Evolutionary conservation across 2,797 vertebrate genomes (phyloP), one percentile per base, ranked within the genome.

Genomic region (Diplodus sargus): DNA sequence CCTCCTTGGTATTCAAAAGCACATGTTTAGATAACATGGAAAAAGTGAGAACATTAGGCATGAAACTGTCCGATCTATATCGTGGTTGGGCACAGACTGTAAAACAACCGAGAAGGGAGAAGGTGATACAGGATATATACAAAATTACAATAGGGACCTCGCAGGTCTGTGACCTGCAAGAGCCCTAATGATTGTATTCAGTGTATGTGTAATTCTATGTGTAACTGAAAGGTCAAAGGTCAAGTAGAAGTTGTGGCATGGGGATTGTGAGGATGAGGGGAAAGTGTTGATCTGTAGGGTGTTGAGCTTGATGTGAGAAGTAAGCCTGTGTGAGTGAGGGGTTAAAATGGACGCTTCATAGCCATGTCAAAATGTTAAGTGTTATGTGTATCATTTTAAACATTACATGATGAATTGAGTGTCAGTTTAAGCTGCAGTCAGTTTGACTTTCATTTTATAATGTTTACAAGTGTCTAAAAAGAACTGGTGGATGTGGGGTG

Each of bases 321-420:
- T 54, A 59, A 65, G 60, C 16, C 67, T 65, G 67, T 15, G 58
- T 65, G 60, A 58, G 57, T 58, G 45, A 74, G 9, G 18, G 17
- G 25, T 45, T 59, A 13, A 57, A 54, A 43, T 9, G 11, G 22
- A 70, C 45, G 9, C 16, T 45, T 56, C 23, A 67, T 39, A 54
- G 15, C 20, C 39, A 25, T 56, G 73, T 77, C 59, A 78, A 53
- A 73, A 49, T 53, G 78, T 51, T 48, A 70, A 60, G 69, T 80
- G 69, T 67, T 47, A 43, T 4, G 10, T 49, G 17, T 61, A 30
- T 65, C 9, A 74, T 22, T 77, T 28, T 45, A 75, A 81, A 83
- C 48, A 61, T 48, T 10, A 48, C 20, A 12, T 54, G 57, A 83
- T 34, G 28, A 71, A 86, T 15, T 17, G 34, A 23, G 49, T 53